phyloP scores from a whole-genome alignment of 2,113 vertebrate species.

The Coryphaenoides rupestris region DNA sequence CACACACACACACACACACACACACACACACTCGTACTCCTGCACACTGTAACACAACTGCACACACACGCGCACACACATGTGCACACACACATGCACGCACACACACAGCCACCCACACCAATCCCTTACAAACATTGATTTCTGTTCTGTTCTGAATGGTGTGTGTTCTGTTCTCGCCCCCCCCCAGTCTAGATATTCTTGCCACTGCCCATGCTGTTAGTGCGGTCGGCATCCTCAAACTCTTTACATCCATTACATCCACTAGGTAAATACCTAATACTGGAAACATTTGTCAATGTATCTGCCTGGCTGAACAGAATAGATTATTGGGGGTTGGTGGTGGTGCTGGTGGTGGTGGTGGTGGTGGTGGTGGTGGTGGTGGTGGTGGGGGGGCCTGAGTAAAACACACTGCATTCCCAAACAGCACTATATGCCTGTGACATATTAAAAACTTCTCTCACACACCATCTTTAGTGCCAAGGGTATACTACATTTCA shows the following conservation, averaged over 20 bases:
- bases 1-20: slow-evolving; percentile 13
- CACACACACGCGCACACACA: slow-evolving; percentile 24
- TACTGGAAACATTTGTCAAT: slow-evolving; percentile 78
- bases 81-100: slow-evolving; percentile 8
- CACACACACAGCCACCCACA: slow-evolving; percentile 20
- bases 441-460: slow-evolving; percentile 70
- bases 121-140: slow-evolving; percentile 49
- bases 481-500: slow-evolving; percentile 50
- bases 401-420: slow-evolving; percentile 73
- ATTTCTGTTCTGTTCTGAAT: slow-evolving; percentile 56
- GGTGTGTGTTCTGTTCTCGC: slow-evolving; percentile 58
- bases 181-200: slow-evolving; percentile 65
- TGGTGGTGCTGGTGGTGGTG: too few relatives aligned
- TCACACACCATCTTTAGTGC: slow-evolving; percentile 23
- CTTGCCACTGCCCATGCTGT: slow-evolving; percentile 67
- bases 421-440: slow-evolving; percentile 66
- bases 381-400: slow-evolving; percentile 32
- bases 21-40: background rate
- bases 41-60: slow-evolving; percentile 4
- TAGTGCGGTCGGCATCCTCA: slow-evolving; percentile 68
- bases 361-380: too few relatives aligned
- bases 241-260: slow-evolving; percentile 78
- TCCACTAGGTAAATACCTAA: slow-evolving; percentile 77
- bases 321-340: slow-evolving; percentile 75
- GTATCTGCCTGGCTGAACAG: slow-evolving; percentile 75